Percentiles rank a stretch among this genome's conserved stretches.
Conservation (phyloP, 2,113 vertebrate genomes). For the Hippocampus abdominalis region DNA sequence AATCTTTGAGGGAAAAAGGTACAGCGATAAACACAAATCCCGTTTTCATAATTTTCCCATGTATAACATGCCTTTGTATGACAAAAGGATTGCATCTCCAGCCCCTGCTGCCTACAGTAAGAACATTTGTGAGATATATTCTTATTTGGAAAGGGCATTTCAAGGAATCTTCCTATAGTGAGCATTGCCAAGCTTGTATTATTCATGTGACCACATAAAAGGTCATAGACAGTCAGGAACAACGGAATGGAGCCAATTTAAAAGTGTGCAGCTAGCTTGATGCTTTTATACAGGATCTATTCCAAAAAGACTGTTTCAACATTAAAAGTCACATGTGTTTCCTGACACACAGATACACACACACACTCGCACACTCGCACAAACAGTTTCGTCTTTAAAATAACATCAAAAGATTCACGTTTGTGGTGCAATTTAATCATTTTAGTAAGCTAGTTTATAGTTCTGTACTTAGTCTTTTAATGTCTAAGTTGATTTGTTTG, state of each 20-base stretch:
- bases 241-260: not conserved
- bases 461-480: no score
- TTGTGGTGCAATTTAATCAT: no score
- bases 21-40: not conserved
- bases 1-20: not conserved
- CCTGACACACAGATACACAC: not conserved
- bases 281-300: not conserved
- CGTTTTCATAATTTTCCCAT: not conserved
- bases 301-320: not conserved
- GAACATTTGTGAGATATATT: not conserved
- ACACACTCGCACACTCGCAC: not conserved
- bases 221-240: not conserved
- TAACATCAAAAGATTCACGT: no score
- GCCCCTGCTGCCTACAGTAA: not conserved
- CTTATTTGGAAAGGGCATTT: slow-evolving; percentile 5
- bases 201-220: not conserved
- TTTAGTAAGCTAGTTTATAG: no score
- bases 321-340: not conserved
- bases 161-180: not conserved
- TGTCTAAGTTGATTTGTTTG: no score
- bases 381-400: no score
- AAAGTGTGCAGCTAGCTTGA: not conserved
- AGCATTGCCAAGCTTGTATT: not conserved
- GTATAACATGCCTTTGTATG: not conserved
- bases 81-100: not conserved